phyloP scores from a whole-genome alignment of 2,113 vertebrate genomes.

The Promerops cafer region DNA sequence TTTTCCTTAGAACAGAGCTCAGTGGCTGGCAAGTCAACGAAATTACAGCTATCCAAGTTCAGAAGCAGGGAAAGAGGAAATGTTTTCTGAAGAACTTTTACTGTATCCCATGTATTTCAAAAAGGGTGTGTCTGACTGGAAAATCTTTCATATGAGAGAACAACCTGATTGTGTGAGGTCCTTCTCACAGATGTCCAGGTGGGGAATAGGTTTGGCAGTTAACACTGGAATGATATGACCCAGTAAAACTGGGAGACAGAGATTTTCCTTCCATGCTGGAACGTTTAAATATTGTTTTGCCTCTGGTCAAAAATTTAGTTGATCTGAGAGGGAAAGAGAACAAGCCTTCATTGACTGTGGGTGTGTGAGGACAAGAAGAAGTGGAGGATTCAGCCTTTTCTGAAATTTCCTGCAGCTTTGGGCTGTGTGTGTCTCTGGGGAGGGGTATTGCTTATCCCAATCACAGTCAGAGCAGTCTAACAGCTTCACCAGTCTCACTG shows the following conservation, averaged over 20 bases:
- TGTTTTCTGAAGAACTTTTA: neutral
- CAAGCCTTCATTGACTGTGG: neutral
- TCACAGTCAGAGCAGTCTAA: neutral
- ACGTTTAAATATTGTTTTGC: neutral
- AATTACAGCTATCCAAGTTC: neutral
- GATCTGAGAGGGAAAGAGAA: neutral
- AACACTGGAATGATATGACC: neutral
- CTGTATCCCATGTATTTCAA: neutral
- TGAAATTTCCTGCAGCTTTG: neutral
- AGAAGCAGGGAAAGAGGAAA: conserved; percentile 1
- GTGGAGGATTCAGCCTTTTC: neutral
- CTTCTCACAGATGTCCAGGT: conserved; percentile 1
- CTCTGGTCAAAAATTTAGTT: neutral
- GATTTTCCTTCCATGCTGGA: neutral
- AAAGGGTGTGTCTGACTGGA: neutral
- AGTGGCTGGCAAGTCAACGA: neutral
- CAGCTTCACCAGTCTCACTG: neutral
- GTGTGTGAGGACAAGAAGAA: neutral
- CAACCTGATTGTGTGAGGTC: conserved; percentile 28
- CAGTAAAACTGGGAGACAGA: neutral
- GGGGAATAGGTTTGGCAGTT: conserved; percentile 1
- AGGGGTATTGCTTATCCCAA: neutral
- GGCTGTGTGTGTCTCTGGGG: neutral
- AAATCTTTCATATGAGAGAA: neutral
- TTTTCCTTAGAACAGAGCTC: neutral